Conservation (phyloP, 2,113 vertebrate species). For the Dasyprocta punctata region DNA sequence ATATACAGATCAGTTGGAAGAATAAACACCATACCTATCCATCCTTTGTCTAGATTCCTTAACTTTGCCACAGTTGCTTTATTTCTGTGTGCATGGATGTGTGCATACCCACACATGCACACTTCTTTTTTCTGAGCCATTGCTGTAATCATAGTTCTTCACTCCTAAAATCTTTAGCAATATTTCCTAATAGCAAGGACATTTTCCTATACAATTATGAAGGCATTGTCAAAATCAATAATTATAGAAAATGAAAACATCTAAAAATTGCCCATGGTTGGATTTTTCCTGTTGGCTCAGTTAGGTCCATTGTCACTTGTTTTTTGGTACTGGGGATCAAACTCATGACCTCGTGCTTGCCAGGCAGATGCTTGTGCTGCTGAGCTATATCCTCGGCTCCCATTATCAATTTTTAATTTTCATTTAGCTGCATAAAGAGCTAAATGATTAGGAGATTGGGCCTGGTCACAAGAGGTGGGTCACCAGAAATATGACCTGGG, state of each 20-base stretch:
- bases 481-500: not conserved
- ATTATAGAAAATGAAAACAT: not conserved
- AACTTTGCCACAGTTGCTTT: not conserved
- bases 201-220: not conserved
- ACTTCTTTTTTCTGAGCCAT: not conserved
- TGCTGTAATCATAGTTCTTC: not conserved
- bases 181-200: not conserved
- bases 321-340: no score
- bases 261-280: not conserved
- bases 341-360: no score
- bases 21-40: not conserved
- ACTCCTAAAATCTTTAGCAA: not conserved
- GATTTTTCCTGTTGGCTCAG: not conserved
- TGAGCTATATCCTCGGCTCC: no score
- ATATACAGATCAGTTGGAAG: not conserved
- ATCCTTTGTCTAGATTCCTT: not conserved
- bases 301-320: not conserved
- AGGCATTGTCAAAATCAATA: not conserved
- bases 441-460: not conserved
- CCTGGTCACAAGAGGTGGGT: not conserved
- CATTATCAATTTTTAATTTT: conserved; percentile 1
- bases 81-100: not conserved
- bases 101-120: not conserved
- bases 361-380: no score
- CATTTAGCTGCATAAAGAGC: not conserved